Evolutionary conservation across 2,113 vertebrate genomes (phyloP).

Genomic region (Podiceps cristatus): DNA sequence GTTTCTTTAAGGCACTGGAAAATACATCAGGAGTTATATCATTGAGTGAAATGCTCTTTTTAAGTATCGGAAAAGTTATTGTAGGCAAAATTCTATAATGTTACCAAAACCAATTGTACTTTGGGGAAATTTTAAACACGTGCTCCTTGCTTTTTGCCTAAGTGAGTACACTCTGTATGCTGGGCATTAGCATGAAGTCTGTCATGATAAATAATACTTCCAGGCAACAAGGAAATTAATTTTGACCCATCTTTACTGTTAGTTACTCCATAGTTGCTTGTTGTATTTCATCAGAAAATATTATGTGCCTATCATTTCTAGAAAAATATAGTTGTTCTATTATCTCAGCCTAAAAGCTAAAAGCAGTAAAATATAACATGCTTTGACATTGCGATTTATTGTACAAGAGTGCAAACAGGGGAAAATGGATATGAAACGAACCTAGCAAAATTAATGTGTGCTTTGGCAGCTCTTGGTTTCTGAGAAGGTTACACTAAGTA

Average conservation of each 20-base stretch:
- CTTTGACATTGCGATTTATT: conserved; percentile 29
- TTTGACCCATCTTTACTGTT: conserved; percentile 1
- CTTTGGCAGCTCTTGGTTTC: conserved; percentile 13
- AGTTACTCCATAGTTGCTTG: not conserved
- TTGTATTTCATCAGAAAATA: conserved; percentile 35
- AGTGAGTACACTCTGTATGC: not conserved
- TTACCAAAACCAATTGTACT: not conserved
- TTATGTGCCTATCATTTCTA: not conserved
- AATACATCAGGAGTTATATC: not conserved
- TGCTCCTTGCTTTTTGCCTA: not conserved
- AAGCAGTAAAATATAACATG: conserved; percentile 14
- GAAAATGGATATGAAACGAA: conserved; percentile 3
- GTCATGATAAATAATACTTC: conserved; percentile 11
- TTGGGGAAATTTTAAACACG: not conserved
- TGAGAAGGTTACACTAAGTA: not conserved
- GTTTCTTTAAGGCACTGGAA: not conserved
- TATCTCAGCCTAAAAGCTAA: conserved; percentile 32
- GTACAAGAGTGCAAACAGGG: not conserved
- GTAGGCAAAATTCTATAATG: not conserved
- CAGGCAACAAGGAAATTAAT: not conserved
- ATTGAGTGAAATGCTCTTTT: not conserved
- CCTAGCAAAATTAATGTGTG: conserved; percentile 14
- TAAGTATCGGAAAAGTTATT: not conserved
- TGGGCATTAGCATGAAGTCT: not conserved
- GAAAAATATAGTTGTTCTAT: conserved; percentile 23